Evolutionary conservation across 2,113 vertebrate genomes (phyloP).

Genomic region (Mola mola): DNA sequence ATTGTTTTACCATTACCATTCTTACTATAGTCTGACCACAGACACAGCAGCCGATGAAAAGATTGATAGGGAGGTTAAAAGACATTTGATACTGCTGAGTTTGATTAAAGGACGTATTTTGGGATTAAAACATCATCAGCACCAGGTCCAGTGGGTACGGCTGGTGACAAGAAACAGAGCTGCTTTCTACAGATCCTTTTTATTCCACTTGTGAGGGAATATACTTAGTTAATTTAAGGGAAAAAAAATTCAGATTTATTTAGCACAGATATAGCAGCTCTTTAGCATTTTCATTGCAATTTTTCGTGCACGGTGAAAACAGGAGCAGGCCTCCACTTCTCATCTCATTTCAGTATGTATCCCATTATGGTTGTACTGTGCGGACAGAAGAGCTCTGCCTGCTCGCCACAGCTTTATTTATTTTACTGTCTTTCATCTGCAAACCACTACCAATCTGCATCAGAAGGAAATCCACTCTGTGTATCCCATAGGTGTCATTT

Average conservation of each 20-base stretch:
- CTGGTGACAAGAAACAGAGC: constrained; percentile 59
- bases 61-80: constrained; percentile 74
- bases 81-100: constrained; percentile 70
- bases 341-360: constrained; percentile 67
- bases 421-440: constrained; percentile 81
- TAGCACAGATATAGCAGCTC: constrained; percentile 36
- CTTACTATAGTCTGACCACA: constrained; percentile 55
- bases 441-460: constrained; percentile 79
- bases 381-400: constrained; percentile 71
- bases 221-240: constrained; percentile 2
- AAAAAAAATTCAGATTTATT: constrained; percentile 8
- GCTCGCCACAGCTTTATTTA: constrained; percentile 78
- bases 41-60: constrained; percentile 72
- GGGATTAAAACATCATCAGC: constrained; percentile 65
- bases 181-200: constrained; percentile 38
- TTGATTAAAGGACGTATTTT: constrained; percentile 62
- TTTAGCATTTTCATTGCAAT: constrained; percentile 56
- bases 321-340: constrained; percentile 59
- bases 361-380: constrained; percentile 74
- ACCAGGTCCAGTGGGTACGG: constrained; percentile 17
- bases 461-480: constrained; percentile 73
- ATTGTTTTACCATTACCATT: constrained; percentile 82
- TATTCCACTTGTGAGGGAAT: constrained; percentile 36
- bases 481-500: constrained; percentile 80
- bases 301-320: constrained; percentile 38